phyloP scores from a whole-genome alignment of 2,797 vertebrate species.

The Steatocranus sp. region DNA sequence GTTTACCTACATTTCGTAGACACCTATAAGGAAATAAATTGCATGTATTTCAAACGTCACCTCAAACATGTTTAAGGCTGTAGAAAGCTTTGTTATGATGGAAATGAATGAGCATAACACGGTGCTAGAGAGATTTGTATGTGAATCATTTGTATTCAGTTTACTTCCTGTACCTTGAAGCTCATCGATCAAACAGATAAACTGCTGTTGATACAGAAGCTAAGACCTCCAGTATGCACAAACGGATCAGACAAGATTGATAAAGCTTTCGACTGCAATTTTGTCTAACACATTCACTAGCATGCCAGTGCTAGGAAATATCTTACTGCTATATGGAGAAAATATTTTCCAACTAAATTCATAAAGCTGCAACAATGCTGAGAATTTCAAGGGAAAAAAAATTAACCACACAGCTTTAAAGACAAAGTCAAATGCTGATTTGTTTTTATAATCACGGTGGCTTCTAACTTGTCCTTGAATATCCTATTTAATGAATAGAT shows the following conservation, averaged over 20 bases:
- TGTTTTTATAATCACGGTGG: neutral
- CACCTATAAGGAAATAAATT: neutral
- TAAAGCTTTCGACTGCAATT: neutral
- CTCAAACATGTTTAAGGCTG: neutral
- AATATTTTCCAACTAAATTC: neutral
- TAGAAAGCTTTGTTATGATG: neutral
- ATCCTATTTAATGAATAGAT: neutral
- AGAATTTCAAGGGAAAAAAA: neutral
- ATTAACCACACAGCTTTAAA: neutral
- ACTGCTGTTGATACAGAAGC: neutral
- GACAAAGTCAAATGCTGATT: neutral
- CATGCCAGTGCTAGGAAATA: neutral
- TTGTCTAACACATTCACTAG: neutral
- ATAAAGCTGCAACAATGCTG: neutral
- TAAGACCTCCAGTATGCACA: neutral
- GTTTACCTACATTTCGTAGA: neutral
- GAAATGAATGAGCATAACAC: neutral
- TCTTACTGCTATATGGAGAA: neutral
- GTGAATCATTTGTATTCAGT: neutral
- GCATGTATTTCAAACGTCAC: neutral
- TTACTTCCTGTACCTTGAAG: neutral
- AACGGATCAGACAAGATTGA: neutral
- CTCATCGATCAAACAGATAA: constrained; percentile 24
- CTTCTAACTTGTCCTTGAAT: neutral
- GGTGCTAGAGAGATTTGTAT: neutral